A percentile compares a stretch with the other conserved stretches of the same genome.
Evolutionary conservation across 2,888 invertebrate genomes (phyloP).

Genomic region (Dynastes maya): DNA sequence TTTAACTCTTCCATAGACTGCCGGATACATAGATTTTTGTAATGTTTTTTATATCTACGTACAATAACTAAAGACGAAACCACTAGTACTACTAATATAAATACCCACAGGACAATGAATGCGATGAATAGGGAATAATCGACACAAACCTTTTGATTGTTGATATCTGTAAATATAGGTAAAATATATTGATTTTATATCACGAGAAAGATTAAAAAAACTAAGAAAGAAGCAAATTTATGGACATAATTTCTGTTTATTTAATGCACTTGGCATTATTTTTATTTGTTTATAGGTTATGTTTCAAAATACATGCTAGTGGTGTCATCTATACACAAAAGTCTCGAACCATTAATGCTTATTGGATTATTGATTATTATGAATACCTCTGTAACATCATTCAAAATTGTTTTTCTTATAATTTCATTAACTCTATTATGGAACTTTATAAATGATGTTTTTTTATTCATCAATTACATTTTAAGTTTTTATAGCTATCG

Average conservation of each 20-base stretch:
- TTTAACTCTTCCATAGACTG: conserved; percentile 70
- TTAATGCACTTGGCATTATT: not conserved
- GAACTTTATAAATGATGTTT: too few relatives aligned
- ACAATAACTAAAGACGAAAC: conserved; percentile 73
- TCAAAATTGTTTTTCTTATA: too few relatives aligned
- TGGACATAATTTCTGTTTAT: not conserved
- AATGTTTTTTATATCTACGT: conserved; percentile 73
- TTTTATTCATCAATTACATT: too few relatives aligned
- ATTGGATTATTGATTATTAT: too few relatives aligned
- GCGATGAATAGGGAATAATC: conserved; percentile 76
- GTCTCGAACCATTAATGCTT: not conserved
- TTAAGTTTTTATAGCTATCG: not conserved
- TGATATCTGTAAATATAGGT: conserved; percentile 62
- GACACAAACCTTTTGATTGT: conserved; percentile 67
- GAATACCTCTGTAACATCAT: too few relatives aligned
- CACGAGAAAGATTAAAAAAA: not conserved
- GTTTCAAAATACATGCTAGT: not conserved
- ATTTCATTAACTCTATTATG: too few relatives aligned
- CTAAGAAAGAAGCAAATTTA: not conserved
- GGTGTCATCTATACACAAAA: not conserved
- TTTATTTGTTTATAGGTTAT: not conserved
- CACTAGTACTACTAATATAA: conserved; percentile 74
- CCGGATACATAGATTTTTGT: conserved; percentile 70
- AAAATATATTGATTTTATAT: not conserved
- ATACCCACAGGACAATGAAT: conserved; percentile 70